Percentiles rank a stretch among this genome's conserved stretches.
phyloP scores from a whole-genome alignment of 2,797 vertebrate genomes.

The Spizella passerina region DNA sequence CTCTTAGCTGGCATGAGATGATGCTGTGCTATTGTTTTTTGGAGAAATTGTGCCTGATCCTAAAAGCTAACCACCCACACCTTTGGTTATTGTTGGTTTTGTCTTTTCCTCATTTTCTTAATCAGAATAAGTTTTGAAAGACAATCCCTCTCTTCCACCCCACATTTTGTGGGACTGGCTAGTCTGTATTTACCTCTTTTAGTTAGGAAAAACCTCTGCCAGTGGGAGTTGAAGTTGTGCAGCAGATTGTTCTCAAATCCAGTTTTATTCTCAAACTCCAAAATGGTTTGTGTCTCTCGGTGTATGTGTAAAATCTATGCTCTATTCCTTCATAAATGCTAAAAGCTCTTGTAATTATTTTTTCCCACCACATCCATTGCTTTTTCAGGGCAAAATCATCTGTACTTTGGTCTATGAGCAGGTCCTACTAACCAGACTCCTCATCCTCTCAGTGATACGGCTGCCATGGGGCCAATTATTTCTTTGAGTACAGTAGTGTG shows the following conservation, averaged over 20 bases:
- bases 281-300: neutral
- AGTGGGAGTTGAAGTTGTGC: neutral
- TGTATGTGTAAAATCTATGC: neutral
- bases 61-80: neutral
- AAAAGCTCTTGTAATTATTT: neutral
- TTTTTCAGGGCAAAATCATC: neutral
- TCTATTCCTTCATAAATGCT: neutral
- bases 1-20: neutral
- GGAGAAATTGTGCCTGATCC: neutral
- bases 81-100: neutral
- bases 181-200: neutral
- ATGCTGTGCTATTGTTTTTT: neutral
- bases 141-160: neutral
- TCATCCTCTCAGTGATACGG: neutral
- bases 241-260: neutral
- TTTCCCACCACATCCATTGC: neutral
- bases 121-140: neutral
- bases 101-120: neutral
- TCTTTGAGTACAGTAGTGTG: neutral
- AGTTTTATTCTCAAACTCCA: neutral
- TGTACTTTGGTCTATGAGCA: neutral
- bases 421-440: neutral
- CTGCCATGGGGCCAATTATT: neutral
- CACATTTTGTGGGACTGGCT: fast-evolving
- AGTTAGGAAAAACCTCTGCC: neutral